Evolutionary conservation across 2,888 invertebrate genomes (phyloP).

Genomic region (Mycalesis mineus): DNA sequence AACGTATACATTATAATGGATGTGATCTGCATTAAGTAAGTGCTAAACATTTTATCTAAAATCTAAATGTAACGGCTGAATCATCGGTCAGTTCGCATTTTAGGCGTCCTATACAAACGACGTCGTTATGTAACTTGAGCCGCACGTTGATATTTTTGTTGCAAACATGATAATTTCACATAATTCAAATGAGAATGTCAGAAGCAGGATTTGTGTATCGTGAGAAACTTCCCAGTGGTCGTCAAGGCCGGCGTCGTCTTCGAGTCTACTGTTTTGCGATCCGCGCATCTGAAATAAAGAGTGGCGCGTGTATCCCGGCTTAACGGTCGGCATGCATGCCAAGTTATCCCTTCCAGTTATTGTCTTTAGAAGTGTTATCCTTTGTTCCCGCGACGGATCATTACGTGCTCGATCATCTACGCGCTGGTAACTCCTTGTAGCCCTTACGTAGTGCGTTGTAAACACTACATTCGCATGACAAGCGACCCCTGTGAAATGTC

Average conservation of each 20-base stretch:
- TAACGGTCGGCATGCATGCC: conserved; percentile 48
- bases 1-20: background rate
- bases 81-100: conserved; percentile 2
- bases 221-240: conserved; percentile 53
- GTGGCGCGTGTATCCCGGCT: conserved; percentile 55
- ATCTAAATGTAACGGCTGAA: conserved; percentile 2
- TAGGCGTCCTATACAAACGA: background rate
- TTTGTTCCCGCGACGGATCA: conserved; percentile 62
- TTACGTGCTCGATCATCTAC: conserved; percentile 59
- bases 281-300: conserved; percentile 61
- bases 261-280: conserved; percentile 64
- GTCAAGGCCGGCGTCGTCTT: conserved; percentile 67
- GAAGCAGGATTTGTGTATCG: conserved; percentile 33
- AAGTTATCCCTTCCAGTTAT: conserved; percentile 66
- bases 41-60: conserved; percentile 3
- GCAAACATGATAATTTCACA: conserved; percentile 6
- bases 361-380: conserved; percentile 71
- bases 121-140: background rate
- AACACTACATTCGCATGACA: conserved; percentile 57
- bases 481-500: conserved; percentile 68
- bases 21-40: conserved; percentile 3
- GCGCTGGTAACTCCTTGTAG: conserved; percentile 33
- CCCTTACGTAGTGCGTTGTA: conserved; percentile 54
- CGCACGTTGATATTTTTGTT: background rate
- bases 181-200: conserved; percentile 8